These are phyloP conservation scores for Portunus trituberculatus DNA, from an alignment of 1,140 invertebrate genomes.

Conservation along the genomic window DNA sequence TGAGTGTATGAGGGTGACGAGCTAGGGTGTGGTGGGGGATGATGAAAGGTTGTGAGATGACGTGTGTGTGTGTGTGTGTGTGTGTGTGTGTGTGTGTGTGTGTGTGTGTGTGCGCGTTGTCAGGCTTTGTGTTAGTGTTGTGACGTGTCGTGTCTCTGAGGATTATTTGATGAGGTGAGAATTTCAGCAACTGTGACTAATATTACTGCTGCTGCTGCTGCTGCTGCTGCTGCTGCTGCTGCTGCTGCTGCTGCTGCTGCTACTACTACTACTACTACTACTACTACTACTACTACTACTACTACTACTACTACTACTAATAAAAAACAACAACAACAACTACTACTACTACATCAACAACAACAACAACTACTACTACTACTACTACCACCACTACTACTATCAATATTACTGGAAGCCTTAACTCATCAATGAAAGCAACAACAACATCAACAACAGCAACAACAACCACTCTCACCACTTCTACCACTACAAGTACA, in stretches of 20 bases:
- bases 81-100: not conserved
- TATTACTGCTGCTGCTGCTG: slow-evolving; percentile 9
- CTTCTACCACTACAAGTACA: no score
- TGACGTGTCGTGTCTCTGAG: not conserved
- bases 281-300: no score
- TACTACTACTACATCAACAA: no score
- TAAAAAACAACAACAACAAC: no score
- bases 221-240: not conserved
- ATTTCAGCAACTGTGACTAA: not conserved
- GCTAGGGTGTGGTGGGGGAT: not conserved
- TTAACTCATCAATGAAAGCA: no score
- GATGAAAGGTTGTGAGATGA: not conserved
- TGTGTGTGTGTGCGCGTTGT: slow-evolving; percentile 3
- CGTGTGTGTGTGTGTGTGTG: not conserved
- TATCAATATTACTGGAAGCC: no score
- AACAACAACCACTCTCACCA: no score
- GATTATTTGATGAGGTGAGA: no score
- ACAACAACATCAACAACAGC: no score
- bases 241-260: not conserved
- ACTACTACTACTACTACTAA: not conserved
- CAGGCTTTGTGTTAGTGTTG: not conserved
- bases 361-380: not conserved
- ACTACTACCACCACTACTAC: not conserved
- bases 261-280: not conserved
- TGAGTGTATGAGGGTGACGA: not conserved